phyloP scores from a whole-genome alignment of 2,797 vertebrate genomes.

The Premnoplex brunnescens region DNA sequence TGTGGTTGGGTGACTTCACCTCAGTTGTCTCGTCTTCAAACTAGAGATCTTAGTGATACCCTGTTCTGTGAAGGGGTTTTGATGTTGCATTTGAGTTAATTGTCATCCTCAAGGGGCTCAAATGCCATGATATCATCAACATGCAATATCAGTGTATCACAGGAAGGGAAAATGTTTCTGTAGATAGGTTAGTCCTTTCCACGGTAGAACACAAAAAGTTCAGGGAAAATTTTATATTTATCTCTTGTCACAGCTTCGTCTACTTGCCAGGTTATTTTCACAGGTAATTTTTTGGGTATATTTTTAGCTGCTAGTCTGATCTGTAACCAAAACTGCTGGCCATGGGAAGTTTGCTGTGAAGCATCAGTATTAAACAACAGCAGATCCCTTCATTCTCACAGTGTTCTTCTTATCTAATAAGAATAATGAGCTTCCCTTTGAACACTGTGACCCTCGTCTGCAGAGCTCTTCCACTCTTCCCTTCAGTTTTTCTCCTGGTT shows the following conservation, averaged over 20 bases:
- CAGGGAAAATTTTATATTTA: neutral
- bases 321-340: neutral
- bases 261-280: neutral
- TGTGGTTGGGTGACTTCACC: neutral
- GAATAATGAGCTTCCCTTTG: neutral
- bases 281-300: neutral
- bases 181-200: neutral
- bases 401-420: neutral
- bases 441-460: accelerated
- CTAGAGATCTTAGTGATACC: neutral
- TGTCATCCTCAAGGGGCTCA: neutral
- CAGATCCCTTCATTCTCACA: neutral
- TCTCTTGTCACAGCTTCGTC: neutral
- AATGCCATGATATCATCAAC: neutral
- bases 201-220: neutral
- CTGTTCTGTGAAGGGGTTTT: neutral
- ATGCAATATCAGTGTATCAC: neutral
- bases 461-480: neutral
- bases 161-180: neutral
- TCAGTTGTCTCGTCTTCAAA: neutral
- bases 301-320: neutral
- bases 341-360: neutral
- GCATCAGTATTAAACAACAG: neutral
- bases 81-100: neutral
- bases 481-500: neutral